Conservation (phyloP, 2,113 vertebrate genomes). For the Oxyruncus cristatus region DNA sequence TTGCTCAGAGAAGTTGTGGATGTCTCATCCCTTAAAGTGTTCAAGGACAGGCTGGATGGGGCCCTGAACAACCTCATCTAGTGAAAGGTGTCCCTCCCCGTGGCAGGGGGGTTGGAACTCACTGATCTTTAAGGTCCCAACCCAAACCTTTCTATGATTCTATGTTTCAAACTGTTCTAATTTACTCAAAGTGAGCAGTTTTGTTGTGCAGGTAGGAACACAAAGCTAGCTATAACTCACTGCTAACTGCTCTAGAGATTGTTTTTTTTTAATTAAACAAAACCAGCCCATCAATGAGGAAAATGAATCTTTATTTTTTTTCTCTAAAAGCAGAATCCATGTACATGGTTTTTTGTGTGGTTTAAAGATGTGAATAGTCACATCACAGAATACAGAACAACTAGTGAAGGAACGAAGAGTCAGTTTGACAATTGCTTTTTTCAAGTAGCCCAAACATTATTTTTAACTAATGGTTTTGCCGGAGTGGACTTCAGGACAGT, state of each 20-base stretch:
- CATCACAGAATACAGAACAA: slow-evolving; percentile 52
- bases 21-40: not conserved
- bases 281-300: slow-evolving; percentile 28
- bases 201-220: not conserved
- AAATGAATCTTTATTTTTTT: slow-evolving; percentile 53
- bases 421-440: slow-evolving; percentile 22
- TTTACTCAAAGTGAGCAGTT: not conserved
- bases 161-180: not conserved
- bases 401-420: not conserved
- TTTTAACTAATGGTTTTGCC: slow-evolving; percentile 7
- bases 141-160: not conserved
- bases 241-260: not conserved
- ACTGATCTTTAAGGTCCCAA: not conserved
- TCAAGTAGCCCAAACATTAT: not conserved
- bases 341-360: not conserved
- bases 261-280: slow-evolving; percentile 35
- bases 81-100: not conserved
- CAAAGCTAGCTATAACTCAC: not conserved
- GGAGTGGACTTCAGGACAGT: not conserved
- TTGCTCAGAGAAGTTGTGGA: not conserved
- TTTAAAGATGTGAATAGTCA: slow-evolving; percentile 45
- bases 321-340: slow-evolving; percentile 53
- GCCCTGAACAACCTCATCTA: not conserved
- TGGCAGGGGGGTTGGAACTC: not conserved
- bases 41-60: not conserved